Evolutionary conservation across 2,113 vertebrate genomes (phyloP).

Genomic region (Lutjanus erythropterus): DNA sequence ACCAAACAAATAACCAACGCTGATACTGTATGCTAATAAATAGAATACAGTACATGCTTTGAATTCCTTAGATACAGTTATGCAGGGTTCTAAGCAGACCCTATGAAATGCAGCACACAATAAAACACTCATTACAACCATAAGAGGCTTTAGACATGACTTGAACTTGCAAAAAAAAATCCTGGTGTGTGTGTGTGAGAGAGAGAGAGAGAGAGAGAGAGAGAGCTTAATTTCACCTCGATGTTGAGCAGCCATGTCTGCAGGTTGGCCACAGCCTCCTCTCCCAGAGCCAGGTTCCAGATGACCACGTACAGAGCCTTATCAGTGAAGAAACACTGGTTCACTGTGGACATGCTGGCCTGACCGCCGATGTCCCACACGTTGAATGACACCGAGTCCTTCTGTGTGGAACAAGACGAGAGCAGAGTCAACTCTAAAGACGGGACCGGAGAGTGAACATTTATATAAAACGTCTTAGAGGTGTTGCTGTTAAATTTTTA

Average conservation of each 20-base stretch:
- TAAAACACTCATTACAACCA: no score
- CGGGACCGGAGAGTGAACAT: background rate
- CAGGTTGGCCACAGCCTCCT: conserved; percentile 95
- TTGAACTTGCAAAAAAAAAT: no score
- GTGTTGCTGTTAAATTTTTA: no score
- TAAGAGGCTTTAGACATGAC: no score
- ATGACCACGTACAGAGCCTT: conserved; percentile 96
- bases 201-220: background rate
- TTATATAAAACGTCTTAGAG: no score
- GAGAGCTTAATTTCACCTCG: conserved; percentile 86
- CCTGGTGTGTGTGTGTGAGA: background rate
- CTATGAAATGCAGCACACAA: no score
- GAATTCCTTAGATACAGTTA: no score
- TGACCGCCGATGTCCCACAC: conserved; percentile 97
- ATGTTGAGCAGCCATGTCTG: conserved; percentile 98
- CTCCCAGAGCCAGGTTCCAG: conserved; percentile 98
- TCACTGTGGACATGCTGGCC: conserved; percentile 95
- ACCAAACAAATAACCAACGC: no score
- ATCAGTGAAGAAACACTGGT: conserved; percentile 99
- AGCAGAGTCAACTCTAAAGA: background rate
- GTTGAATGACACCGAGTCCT: conserved; percentile 92
- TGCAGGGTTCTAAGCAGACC: no score
- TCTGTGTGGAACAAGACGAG: conserved; percentile 81
- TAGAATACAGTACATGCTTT: no score
- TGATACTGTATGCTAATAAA: no score